Percentiles rank a stretch among this genome's conserved stretches.
These are phyloP conservation scores for Serinus canaria DNA, from an alignment of 2,113 vertebrate genomes.

Conservation along the genomic window DNA sequence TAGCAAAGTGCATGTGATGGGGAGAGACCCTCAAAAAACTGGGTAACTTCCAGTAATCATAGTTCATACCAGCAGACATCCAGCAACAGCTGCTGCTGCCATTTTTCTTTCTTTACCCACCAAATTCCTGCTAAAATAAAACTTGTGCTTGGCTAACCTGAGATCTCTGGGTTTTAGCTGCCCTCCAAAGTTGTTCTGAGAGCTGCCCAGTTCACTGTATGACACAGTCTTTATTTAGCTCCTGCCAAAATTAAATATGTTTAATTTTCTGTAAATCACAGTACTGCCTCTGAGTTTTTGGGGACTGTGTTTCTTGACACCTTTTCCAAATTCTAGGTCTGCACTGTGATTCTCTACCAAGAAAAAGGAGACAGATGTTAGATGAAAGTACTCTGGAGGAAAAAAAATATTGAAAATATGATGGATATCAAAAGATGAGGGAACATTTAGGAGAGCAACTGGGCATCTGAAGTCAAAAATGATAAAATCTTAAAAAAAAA, in stretches of 20 bases:
- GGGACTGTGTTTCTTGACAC: not conserved
- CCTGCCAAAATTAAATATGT: constrained; percentile 2
- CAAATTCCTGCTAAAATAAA: not conserved
- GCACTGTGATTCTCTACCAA: not conserved
- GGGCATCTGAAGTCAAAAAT: not conserved
- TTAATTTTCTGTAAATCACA: constrained; percentile 17
- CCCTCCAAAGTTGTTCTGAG: not conserved
- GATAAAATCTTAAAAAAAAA: not conserved
- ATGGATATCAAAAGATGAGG: constrained; percentile 7
- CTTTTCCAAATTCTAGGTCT: not conserved
- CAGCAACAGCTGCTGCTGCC: not conserved
- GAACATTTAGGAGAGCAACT: not conserved
- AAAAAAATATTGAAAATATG: not conserved
- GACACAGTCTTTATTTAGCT: not conserved
- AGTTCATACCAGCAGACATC: not conserved
- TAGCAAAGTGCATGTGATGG: not conserved
- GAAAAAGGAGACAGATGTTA: not conserved
- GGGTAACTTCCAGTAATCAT: not conserved
- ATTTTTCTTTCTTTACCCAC: not conserved
- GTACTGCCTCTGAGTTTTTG: not conserved
- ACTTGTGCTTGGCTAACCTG: not conserved
- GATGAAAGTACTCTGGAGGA: not conserved
- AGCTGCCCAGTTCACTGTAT: not conserved
- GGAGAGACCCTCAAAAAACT: not conserved
- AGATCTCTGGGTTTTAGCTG: not conserved